These are phyloP conservation scores for Chrysemys picta DNA, from an alignment of 2,113 vertebrate species.

Conservation along the genomic window DNA sequence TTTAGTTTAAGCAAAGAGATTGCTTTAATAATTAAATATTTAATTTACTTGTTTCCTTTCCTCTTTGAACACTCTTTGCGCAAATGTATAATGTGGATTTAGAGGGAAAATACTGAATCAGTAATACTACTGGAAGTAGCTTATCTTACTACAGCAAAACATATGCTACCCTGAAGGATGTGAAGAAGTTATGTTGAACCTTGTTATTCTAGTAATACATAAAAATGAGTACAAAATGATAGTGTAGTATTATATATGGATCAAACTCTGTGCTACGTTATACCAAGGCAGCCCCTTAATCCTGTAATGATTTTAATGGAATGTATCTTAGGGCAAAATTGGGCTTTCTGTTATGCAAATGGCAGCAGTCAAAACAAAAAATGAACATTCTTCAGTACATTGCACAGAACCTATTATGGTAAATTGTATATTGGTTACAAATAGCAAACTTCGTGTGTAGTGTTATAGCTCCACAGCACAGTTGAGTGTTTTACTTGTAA, in stretches of 20 bases:
- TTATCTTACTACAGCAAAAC: neutral
- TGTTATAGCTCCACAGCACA: conserved; percentile 25
- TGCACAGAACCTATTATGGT: neutral
- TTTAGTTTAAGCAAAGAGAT: neutral
- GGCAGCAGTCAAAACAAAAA: neutral
- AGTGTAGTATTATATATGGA: neutral
- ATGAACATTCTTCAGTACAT: neutral
- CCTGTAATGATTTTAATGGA: neutral
- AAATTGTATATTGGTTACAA: neutral
- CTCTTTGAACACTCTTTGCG: neutral
- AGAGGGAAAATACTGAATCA: neutral
- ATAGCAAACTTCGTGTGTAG: neutral
- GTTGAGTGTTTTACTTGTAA: conserved; percentile 33
- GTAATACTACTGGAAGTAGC: conserved; percentile 1
- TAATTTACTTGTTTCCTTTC: neutral
- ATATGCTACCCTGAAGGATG: neutral
- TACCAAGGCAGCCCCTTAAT: neutral
- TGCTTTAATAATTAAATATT: conserved; percentile 21
- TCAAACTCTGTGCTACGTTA: neutral
- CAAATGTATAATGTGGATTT: neutral
- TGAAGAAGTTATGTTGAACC: neutral
- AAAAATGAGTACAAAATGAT: neutral
- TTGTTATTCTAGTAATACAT: neutral
- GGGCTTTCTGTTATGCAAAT: neutral
- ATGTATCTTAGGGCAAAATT: neutral